Evolutionary conservation across 2,797 vertebrate species (phyloP), one percentile per base, ranked within the genome.

Genomic region (Novumbra hubbsi): DNA sequence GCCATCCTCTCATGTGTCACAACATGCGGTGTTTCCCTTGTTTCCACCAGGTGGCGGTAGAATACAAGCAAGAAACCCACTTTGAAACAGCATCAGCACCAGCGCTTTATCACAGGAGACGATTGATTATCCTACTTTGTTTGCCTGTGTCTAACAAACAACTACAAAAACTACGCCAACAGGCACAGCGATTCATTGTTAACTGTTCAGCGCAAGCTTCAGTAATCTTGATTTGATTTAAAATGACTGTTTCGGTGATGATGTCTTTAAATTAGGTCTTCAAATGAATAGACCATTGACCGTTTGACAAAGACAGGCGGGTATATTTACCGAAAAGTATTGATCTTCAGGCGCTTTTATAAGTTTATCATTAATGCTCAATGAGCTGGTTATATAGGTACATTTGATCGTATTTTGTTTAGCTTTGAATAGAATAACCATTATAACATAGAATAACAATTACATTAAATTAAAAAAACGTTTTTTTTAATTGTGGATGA

Each of bases 31-130:
- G 63, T 92, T 84, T 87, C 64, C 68, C 57, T 0, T 48, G 78
- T 49, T 74, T 57, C 92, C 94, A 92, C 93, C 85, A 84, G 94
- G 92, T 93, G 94, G 92, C 93, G 92, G 86, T 92, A 93, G 90
- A 93, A 91, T 78, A 93, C 92, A 92, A 87, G 91, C 92, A 92
- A 87, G 91, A 85, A 91, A 93, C 90, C 78, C 49, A 72, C 75
- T 76, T 86, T 84, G 73, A 76, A 70, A 83, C 74, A 1, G 68
- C 76, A 67, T 67, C 65, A 8, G 41, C 41, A 55, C 50, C 75
- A 17, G 28, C 4, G 72, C 76, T 84, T 80, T 70, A 49, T 66
- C 71, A 73, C 73, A 74, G 77, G 70, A 86, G 82, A 81, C 17
- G 7, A 55, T 71, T 75, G 38, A 24, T 72, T 57, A 14, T 11